phyloP scores from a whole-genome alignment of 2,113 vertebrate genomes.

The Festucalex cinctus region DNA sequence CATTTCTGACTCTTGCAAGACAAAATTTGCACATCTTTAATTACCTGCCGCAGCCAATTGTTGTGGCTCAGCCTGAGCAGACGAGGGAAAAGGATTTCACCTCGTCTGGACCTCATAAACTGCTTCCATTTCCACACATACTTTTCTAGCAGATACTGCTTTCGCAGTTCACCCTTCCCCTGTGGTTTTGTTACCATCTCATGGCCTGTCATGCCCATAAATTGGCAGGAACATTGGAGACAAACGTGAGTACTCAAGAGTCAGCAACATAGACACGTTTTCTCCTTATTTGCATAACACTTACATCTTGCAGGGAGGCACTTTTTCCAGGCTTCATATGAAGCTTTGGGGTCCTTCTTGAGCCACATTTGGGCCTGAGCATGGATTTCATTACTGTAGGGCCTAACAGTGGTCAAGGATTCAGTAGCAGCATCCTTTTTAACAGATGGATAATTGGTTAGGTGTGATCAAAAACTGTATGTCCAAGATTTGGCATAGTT shows the following conservation, averaged over 20 bases:
- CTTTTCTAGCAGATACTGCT: constrained; percentile 91
- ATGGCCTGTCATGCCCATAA: constrained; percentile 54
- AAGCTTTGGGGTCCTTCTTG: constrained; percentile 95
- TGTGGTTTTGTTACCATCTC: constrained; percentile 82
- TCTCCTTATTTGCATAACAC: constrained; percentile 5
- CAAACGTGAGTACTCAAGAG: background rate
- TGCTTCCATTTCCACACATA: constrained; percentile 98
- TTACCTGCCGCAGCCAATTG: constrained; percentile 95
- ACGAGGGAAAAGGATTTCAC: constrained; percentile 82
- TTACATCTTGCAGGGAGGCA: constrained; percentile 94
- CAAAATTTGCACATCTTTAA: background rate
- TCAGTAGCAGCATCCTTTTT: constrained; percentile 88
- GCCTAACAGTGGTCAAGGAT: constrained; percentile 91
- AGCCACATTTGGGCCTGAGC: constrained; percentile 98
- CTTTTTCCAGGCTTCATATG: constrained; percentile 96
- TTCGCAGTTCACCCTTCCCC: constrained; percentile 84
- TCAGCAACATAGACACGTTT: background rate
- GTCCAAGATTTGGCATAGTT: background rate
- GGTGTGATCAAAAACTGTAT: background rate
- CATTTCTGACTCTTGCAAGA: background rate
- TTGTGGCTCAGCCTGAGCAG: constrained; percentile 95
- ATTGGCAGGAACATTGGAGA: background rate
- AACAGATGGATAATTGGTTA: constrained; percentile 13
- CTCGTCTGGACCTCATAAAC: constrained; percentile 81
- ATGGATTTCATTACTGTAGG: constrained; percentile 97